Evolutionary conservation across 64 coral and sea anemone species (phyloP), one percentile per base, ranked within the genome.

Genomic region (Platygyra sinensis): DNA sequence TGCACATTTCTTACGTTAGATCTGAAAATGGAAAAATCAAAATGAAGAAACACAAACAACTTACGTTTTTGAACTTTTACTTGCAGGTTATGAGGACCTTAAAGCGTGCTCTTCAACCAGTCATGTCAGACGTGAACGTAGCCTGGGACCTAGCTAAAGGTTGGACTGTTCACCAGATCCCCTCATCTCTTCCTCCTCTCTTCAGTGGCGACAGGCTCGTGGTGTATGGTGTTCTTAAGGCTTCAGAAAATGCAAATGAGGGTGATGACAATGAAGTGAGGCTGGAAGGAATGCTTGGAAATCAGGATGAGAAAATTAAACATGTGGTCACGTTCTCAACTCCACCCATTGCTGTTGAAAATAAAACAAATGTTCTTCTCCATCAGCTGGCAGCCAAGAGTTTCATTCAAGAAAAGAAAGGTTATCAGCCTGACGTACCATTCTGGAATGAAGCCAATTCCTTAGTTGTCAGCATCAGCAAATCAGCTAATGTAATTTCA

Each of bases 191-290:
- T 1, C 82, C 88, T 14, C n/a, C 88, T 2, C 30, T 94, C 28
- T 94, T 90, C 74, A 80, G 64, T 39, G 93, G 82, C 11, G 60
- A 94, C 39, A 86, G 82, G 14, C 87, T 94, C 8, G 67, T 90
- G 20, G 39, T 94, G 6, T 94, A 81, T 94, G 81, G 93, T 10
- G 6, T 90, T 65, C 29, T 92, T 22, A 8, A 75, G 72, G 74
- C 29, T 80, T 54, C 78, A 13, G 52, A 54, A 54, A 54, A 54
- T 54, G 52, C 52, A 54, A 54, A 54, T 54, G 42, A 54, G 60
- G 74, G 6, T 29, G 28, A 18, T 4, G 55, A 61, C 8, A 51
- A 11, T 1, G 36, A 14, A 46, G 52, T 6, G 36, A 54, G 52
- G 13, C 52, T 54, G 52, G 13, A 54, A 54, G 52, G 52, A 54